phyloP scores from a whole-genome alignment of 2,888 invertebrate species.

The Eupeodes luniger region DNA sequence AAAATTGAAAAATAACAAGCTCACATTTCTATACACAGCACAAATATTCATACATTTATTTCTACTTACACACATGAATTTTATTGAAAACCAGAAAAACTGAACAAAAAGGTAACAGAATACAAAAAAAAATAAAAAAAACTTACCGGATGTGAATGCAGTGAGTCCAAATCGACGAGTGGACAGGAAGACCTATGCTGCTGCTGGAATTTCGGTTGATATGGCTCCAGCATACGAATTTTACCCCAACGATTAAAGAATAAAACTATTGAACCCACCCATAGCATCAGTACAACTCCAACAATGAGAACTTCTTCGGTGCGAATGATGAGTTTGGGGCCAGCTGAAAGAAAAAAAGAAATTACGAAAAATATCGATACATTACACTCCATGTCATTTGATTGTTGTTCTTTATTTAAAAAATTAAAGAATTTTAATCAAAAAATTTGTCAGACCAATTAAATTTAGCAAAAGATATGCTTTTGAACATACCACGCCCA shows the following conservation, averaged over 20 bases:
- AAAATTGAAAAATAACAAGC: neutral
- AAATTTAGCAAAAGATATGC: no score
- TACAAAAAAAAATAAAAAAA: neutral
- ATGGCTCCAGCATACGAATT: constrained; percentile 95
- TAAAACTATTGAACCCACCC: constrained; percentile 94
- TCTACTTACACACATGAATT: no score
- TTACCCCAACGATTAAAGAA: constrained; percentile 98
- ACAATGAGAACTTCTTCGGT: constrained; percentile 94
- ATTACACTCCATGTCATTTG: neutral
- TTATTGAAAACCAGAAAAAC: neutral
- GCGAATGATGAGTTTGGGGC: constrained; percentile 90
- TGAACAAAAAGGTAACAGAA: neutral
- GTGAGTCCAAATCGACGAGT: constrained; percentile 85
- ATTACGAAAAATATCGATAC: neutral
- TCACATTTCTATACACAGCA: neutral
- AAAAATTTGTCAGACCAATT: no score
- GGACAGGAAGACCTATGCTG: constrained; percentile 92
- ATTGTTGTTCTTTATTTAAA: neutral
- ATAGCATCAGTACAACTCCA: constrained; percentile 92
- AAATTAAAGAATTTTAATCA: no score
- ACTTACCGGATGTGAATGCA: constrained; percentile 82
- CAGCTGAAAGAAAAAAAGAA: constrained; percentile 78
- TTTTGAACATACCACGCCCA: no score
- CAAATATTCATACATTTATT: no score
- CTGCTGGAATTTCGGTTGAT: constrained; percentile 95